Evolutionary conservation across 2,888 invertebrate species (phyloP).

Genomic region (Notodonta dromedarius): DNA sequence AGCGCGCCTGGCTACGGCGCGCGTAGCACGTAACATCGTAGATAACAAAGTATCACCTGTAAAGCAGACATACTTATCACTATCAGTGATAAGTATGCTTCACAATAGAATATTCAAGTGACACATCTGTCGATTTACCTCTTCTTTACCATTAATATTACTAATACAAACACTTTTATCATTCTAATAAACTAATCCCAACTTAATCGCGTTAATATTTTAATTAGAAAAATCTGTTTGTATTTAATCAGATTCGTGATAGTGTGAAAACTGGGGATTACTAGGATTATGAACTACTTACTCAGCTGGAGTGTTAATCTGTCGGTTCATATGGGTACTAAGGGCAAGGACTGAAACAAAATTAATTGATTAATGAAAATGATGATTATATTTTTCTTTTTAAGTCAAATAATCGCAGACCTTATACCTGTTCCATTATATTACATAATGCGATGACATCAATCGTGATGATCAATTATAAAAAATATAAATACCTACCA

Average conservation of each 20-base stretch:
- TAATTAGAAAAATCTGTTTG: background rate
- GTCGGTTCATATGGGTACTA: background rate
- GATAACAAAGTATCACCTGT: too few relatives aligned
- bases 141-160: background rate
- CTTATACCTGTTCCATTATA: too few relatives aligned
- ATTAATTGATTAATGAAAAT: too few relatives aligned
- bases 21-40: background rate
- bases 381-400: too few relatives aligned
- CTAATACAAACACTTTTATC: background rate
- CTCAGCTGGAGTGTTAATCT: background rate
- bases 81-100: too few relatives aligned
- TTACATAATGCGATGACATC: too few relatives aligned
- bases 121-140: too few relatives aligned
- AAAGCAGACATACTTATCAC: too few relatives aligned
- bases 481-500: too few relatives aligned
- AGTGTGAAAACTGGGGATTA: background rate
- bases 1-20: background rate
- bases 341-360: background rate
- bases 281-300: background rate
- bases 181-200: background rate
- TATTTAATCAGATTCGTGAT: background rate
- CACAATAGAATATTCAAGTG: too few relatives aligned
- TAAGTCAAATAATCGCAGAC: too few relatives aligned
- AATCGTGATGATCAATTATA: too few relatives aligned
- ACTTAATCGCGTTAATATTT: background rate